Evolutionary conservation across 2,113 vertebrate species (phyloP).

Genomic region (Coturnix japonica): DNA sequence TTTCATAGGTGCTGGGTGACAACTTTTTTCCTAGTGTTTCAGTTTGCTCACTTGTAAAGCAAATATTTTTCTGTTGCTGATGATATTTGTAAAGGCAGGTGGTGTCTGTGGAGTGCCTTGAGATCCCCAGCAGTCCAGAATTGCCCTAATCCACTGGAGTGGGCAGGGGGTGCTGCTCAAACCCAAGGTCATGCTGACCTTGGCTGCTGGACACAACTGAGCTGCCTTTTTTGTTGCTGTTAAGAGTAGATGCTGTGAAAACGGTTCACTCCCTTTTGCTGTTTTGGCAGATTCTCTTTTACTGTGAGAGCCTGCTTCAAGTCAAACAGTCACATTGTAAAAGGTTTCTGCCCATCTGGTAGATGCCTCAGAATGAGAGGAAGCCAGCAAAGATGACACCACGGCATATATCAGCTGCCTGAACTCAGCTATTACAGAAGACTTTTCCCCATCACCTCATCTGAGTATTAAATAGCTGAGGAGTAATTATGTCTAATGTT

Average conservation of each 20-base stretch:
- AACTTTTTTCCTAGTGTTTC: neutral
- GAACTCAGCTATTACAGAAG: neutral
- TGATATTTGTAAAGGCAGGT: neutral
- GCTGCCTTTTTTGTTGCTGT: neutral
- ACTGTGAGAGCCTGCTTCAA: neutral
- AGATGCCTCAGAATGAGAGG: neutral
- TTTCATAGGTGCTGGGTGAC: neutral
- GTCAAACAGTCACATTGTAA: conserved; percentile 53
- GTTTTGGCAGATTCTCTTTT: neutral
- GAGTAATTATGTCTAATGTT: conserved; percentile 52
- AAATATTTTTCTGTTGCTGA: neutral
- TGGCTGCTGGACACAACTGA: neutral
- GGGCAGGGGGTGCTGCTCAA: neutral
- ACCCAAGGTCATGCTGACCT: conserved; percentile 22
- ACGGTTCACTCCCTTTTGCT: neutral
- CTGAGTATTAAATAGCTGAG: conserved; percentile 34
- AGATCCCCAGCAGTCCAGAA: neutral
- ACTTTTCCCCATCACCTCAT: conserved; percentile 39
- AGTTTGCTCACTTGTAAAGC: neutral
- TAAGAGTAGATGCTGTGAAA: conserved; percentile 34
- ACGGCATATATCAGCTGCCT: neutral
- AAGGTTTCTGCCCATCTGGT: neutral
- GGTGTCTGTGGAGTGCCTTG: neutral
- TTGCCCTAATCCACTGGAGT: neutral
- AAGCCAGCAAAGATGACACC: neutral